Percentiles rank a stretch among this genome's conserved stretches.
Evolutionary conservation across 2,888 invertebrate species (phyloP).

Genomic region (Neoscelio sp.): DNA sequence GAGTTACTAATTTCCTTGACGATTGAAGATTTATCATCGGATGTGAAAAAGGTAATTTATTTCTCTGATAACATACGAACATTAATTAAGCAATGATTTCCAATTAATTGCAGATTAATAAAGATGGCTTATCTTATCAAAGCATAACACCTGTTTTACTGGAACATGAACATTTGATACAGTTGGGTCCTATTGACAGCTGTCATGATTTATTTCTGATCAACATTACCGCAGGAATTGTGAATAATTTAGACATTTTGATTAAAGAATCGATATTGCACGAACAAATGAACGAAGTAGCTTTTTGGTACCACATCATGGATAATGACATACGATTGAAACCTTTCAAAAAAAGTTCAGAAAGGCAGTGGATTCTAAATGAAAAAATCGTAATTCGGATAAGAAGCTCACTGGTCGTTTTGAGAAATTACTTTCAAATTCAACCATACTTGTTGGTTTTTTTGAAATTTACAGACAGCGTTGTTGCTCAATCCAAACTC

Average conservation of each 20-base stretch:
- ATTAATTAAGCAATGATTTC: not conserved
- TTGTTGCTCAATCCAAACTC: constrained; percentile 83
- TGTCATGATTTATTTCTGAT: constrained; percentile 83
- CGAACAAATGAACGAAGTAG: constrained; percentile 67
- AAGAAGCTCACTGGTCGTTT: constrained; percentile 81
- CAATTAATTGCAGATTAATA: constrained; percentile 29
- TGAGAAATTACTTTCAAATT: constrained; percentile 83
- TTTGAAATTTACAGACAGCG: constrained; percentile 81
- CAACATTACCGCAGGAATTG: constrained; percentile 85
- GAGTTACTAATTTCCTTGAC: constrained; percentile 80
- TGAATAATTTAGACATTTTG: constrained; percentile 85
- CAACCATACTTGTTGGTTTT: constrained; percentile 84
- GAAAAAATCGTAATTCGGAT: constrained; percentile 84
- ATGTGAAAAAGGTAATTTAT: constrained; percentile 47
- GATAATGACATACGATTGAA: constrained; percentile 79
- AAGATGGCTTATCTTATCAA: constrained; percentile 41
- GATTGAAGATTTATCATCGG: constrained; percentile 76
- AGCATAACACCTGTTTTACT: constrained; percentile 68
- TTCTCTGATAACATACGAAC: not conserved
- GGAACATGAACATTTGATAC: constrained; percentile 78
- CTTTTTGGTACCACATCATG: constrained; percentile 78
- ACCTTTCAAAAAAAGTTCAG: constrained; percentile 75
- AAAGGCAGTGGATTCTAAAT: constrained; percentile 80
- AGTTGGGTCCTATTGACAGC: constrained; percentile 78
- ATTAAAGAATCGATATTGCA: constrained; percentile 63